phyloP scores from a whole-genome alignment of 2,888 invertebrate genomes.

The Neria commutata region DNA sequence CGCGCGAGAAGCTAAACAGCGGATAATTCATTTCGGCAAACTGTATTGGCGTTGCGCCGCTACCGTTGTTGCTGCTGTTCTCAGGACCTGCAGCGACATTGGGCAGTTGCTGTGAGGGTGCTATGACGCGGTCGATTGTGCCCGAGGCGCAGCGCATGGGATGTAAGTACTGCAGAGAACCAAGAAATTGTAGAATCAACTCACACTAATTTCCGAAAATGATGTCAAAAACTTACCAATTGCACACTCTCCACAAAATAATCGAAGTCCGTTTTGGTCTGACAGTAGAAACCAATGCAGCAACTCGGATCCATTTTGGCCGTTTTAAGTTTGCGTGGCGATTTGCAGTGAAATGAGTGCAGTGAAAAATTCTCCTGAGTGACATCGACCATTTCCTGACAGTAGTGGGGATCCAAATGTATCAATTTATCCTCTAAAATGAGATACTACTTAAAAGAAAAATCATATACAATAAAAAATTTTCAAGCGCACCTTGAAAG shows the following conservation, averaged over 20 bases:
- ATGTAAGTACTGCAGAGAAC: constrained; percentile 63
- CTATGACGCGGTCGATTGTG: constrained; percentile 39
- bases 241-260: constrained; percentile 74
- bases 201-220: background rate
- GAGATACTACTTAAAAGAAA: background rate
- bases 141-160: constrained; percentile 61
- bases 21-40: constrained; percentile 70
- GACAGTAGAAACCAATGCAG: constrained; percentile 88
- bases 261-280: constrained; percentile 76
- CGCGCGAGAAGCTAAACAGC: constrained; percentile 81
- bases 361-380: constrained; percentile 79
- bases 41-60: constrained; percentile 33
- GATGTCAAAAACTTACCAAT: constrained; percentile 61
- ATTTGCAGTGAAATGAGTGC: constrained; percentile 83
- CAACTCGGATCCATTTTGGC: constrained; percentile 92
- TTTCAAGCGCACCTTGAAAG: constrained; percentile 71
- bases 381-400: constrained; percentile 89
- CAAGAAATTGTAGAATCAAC: background rate
- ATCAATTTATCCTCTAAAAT: constrained; percentile 82
- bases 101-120: constrained; percentile 17
- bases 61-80: constrained; percentile 31
- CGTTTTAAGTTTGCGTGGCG: constrained; percentile 83
- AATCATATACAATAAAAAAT: background rate
- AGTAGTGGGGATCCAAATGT: constrained; percentile 92
- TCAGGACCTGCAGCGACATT: constrained; percentile 15